These are phyloP conservation scores for Achatina immaculata DNA, from an alignment of 1,140 invertebrate genomes.

Conservation along the genomic window DNA sequence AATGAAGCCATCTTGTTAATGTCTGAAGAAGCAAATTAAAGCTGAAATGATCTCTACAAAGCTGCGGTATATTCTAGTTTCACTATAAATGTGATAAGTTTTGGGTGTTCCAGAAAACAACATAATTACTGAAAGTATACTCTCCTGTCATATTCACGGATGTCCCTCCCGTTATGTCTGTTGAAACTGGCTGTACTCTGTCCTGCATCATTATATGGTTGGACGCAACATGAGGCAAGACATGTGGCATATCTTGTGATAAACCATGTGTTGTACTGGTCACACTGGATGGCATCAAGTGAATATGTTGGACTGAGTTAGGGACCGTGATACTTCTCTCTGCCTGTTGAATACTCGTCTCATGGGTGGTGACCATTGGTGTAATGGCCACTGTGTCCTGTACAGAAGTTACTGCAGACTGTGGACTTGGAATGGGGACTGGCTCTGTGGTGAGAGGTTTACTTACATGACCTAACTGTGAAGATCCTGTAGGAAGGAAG, in stretches of 20 bases:
- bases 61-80: background rate
- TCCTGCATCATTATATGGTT: constrained; percentile 16
- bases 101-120: constrained; percentile 21
- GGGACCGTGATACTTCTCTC: background rate
- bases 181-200: background rate
- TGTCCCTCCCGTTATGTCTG: background rate
- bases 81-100: background rate
- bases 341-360: background rate
- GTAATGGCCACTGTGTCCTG: constrained; percentile 7
- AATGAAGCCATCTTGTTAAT: too few species aligned
- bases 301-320: background rate
- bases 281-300: background rate
- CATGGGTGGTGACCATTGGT: background rate
- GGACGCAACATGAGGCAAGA: background rate
- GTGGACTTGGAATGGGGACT: background rate
- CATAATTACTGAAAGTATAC: constrained; percentile 22
- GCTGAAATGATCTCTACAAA: too few species aligned
- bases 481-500: too few species aligned
- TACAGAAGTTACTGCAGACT: background rate
- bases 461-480: too few species aligned
- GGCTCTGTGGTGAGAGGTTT: background rate
- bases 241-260: background rate
- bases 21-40: too few species aligned
- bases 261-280: background rate
- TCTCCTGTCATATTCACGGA: background rate